Conservation (phyloP, 2,888 invertebrate species). For the Escarpia spicata region DNA sequence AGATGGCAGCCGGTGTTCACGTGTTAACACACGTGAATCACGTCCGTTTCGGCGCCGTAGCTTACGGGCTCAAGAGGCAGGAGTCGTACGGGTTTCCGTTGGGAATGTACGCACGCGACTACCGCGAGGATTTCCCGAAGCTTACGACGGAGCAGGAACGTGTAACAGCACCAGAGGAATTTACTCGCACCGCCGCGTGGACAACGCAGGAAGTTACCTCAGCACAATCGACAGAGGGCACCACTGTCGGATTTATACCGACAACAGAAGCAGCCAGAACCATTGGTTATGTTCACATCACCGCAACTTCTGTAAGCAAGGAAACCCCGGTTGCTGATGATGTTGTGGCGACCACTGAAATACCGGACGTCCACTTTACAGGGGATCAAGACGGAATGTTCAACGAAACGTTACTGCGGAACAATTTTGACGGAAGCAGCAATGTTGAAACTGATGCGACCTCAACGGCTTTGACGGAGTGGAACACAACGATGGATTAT, state of each 20-base stretch:
- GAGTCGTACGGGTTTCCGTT: conserved; percentile 24
- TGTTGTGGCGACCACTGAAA: not conserved
- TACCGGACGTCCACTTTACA: not conserved
- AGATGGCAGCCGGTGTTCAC: not conserved
- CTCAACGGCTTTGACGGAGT: not conserved
- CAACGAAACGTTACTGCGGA: not conserved
- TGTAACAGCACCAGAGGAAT: not conserved
- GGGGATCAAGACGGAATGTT: not conserved
- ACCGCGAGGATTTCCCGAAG: not conserved
- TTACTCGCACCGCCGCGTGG: not conserved
- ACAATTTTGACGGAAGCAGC: not conserved
- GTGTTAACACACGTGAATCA: not conserved
- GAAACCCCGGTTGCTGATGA: not conserved
- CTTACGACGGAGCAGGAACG: not conserved
- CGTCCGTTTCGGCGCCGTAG: conserved; percentile 4
- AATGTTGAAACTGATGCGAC: not conserved
- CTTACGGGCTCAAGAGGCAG: conserved; percentile 14
- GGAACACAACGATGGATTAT: not conserved
- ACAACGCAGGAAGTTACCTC: not conserved
- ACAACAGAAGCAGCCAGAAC: not conserved
- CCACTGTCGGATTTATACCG: not conserved
- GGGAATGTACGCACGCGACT: not conserved
- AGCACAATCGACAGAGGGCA: not conserved
- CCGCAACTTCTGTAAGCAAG: not conserved
- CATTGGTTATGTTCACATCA: not conserved